These are phyloP conservation scores for Eurytemora carolleeae DNA, from an alignment of 1,140 invertebrate genomes.

Conservation along the genomic window DNA sequence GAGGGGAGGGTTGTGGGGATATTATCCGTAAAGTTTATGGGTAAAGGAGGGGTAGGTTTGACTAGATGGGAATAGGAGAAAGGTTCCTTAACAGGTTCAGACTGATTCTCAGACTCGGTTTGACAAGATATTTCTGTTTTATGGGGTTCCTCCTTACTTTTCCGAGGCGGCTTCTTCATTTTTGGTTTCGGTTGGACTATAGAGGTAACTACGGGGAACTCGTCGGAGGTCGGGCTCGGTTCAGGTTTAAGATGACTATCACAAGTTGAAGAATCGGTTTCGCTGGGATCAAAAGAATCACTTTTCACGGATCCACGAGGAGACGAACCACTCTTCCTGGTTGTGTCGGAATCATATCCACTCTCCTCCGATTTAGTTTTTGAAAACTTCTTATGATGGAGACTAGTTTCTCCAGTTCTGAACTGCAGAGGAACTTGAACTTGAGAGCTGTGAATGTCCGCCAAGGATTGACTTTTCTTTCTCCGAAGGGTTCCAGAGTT, in stretches of 20 bases:
- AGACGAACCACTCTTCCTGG: slow-evolving; percentile 34
- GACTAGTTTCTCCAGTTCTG: not conserved
- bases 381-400: not conserved
- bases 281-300: slow-evolving; percentile 4
- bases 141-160: not conserved
- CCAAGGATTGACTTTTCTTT: not conserved
- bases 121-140: slow-evolving; percentile 3
- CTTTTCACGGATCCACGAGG: slow-evolving; percentile 22
- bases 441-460: not conserved
- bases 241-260: not conserved
- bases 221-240: slow-evolving; percentile 1
- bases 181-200: not conserved
- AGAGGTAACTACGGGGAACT: not conserved
- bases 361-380: slow-evolving; percentile 35
- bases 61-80: not conserved
- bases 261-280: not conserved
- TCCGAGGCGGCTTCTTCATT: slow-evolving; percentile 14
- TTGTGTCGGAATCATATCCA: slow-evolving; percentile 42
- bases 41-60: not conserved
- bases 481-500: not conserved
- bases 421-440: not conserved
- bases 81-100: not conserved
- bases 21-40: not conserved
- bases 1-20: slow-evolving; percentile 8
- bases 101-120: not conserved